Conservation (phyloP, 2,797 vertebrate species). For the Cygnus olor region DNA sequence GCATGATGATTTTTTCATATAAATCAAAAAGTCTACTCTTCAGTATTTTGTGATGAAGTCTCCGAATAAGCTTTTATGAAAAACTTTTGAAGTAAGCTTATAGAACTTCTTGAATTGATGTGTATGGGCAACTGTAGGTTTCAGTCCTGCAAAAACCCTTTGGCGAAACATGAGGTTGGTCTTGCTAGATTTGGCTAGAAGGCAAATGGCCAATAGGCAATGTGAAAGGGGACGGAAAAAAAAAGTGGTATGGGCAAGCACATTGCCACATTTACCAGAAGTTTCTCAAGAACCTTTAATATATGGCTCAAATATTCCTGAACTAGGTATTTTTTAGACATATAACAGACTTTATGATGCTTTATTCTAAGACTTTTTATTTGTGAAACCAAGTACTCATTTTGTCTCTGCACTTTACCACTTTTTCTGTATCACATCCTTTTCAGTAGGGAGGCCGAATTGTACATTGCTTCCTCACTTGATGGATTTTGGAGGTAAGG, state of each 20-base stretch:
- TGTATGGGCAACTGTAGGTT: neutral
- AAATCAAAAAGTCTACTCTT: neutral
- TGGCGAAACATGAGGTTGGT: neutral
- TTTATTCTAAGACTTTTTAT: neutral
- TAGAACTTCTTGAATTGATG: neutral
- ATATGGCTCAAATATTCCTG: neutral
- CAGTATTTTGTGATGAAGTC: neutral
- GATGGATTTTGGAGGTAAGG: neutral
- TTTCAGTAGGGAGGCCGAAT: neutral
- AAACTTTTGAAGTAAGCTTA: neutral
- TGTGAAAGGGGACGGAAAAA: neutral
- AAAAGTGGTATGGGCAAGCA: neutral
- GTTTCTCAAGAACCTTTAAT: neutral
- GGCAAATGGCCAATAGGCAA: neutral
- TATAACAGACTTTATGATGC: neutral
- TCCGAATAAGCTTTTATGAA: neutral
- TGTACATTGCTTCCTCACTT: neutral
- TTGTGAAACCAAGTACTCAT: neutral
- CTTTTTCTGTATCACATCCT: neutral
- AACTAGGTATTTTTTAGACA: neutral
- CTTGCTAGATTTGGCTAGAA: neutral
- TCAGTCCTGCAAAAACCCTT: neutral
- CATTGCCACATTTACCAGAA: neutral
- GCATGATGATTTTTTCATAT: fast-evolving
- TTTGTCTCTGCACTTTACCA: neutral